Conservation (phyloP, 2,113 vertebrate genomes). For the Trichechus manatus region DNA sequence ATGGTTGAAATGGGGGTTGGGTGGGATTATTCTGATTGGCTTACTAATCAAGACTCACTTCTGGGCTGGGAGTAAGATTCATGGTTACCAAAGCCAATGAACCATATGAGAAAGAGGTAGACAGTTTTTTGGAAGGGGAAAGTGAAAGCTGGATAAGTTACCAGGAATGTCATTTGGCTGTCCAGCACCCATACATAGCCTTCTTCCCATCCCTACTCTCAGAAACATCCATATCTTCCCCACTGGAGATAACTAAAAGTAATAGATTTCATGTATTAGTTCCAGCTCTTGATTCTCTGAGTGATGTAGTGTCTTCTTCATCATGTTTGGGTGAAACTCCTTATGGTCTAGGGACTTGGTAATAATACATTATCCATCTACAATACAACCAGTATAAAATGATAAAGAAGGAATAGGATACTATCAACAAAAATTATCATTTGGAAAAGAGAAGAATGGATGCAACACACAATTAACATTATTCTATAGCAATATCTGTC, state of each 20-base stretch:
- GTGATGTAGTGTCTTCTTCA: neutral
- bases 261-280: neutral
- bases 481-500: neutral
- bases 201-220: neutral
- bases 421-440: neutral
- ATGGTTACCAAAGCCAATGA: neutral
- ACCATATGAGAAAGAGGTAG: neutral
- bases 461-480: neutral
- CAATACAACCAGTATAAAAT: neutral
- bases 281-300: neutral
- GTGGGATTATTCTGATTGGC: neutral
- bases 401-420: neutral
- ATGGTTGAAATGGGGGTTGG: neutral
- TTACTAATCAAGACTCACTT: neutral
- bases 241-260: neutral
- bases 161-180: neutral
- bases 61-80: neutral
- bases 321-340: neutral
- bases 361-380: neutral
- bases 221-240: neutral
- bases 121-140: neutral
- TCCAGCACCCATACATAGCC: neutral
- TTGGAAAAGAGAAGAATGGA: constrained; percentile 13
- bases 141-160: neutral
- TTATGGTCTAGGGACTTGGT: neutral